Evolutionary conservation across 2,797 vertebrate genomes (phyloP).

Genomic region (Chiroxiphia lanceolata): DNA sequence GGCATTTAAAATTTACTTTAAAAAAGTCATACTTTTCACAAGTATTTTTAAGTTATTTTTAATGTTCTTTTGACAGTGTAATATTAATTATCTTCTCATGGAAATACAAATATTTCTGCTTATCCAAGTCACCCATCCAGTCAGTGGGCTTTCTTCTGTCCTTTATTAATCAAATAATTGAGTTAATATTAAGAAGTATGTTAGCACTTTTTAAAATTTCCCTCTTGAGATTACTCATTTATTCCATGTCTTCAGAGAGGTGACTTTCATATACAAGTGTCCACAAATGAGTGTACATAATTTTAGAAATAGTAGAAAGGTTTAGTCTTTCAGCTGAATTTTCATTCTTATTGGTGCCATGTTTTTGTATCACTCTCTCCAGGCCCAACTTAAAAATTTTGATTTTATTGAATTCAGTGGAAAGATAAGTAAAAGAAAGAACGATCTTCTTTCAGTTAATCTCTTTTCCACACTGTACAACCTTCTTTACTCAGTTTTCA

Average conservation of each 20-base stretch:
- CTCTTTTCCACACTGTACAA: neutral
- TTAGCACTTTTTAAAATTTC: constrained; percentile 46
- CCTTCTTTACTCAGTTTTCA: constrained; percentile 52
- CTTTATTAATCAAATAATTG: constrained; percentile 41
- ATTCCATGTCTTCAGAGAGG: constrained; percentile 30
- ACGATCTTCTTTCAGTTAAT: constrained; percentile 26
- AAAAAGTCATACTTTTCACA: neutral
- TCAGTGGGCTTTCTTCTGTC: constrained; percentile 54
- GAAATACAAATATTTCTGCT: constrained; percentile 66
- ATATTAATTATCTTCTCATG: constrained; percentile 37
- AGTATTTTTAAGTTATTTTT: constrained; percentile 35
- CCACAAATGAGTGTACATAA: neutral
- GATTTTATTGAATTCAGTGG: neutral
- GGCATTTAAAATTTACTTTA: constrained; percentile 7
- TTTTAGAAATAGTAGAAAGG: constrained; percentile 34
- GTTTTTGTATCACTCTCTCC: neutral
- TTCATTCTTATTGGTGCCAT: neutral
- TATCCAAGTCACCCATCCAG: constrained; percentile 70
- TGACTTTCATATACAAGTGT: neutral
- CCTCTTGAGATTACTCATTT: constrained; percentile 72
- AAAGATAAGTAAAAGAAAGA: constrained; percentile 24
- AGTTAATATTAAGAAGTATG: constrained; percentile 5
- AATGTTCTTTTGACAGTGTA: constrained; percentile 19
- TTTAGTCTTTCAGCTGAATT: constrained; percentile 39
- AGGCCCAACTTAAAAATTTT: neutral